A percentile compares a stretch with the other conserved stretches of the same genome.
Conservation (phyloP, 1,140 invertebrate genomes). For the Papilio glaucus region DNA sequence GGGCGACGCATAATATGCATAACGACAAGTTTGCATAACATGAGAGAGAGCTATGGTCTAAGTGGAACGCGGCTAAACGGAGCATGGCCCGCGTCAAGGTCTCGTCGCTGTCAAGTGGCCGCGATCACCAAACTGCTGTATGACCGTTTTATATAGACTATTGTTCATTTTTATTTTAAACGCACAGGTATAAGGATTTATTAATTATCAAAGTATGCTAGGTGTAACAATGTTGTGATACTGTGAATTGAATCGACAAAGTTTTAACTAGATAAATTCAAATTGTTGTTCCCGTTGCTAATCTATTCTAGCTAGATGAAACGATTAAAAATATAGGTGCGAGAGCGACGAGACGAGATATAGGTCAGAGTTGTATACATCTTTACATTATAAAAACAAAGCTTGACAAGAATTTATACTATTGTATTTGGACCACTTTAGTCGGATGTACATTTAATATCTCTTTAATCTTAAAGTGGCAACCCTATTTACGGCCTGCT, state of each 20-base stretch:
- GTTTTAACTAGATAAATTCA: not conserved
- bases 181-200: not conserved
- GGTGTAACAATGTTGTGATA: no score
- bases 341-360: no score
- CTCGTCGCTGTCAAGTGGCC: slow-evolving; percentile 45
- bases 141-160: not conserved
- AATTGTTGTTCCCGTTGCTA: not conserved
- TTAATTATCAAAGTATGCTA: not conserved
- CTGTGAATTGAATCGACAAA: not conserved
- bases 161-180: not conserved
- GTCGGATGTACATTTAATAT: not conserved
- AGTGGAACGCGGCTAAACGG: slow-evolving; percentile 74
- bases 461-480: not conserved
- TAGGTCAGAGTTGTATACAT: no score
- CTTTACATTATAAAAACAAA: not conserved
- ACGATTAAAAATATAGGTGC: no score
- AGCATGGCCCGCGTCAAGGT: slow-evolving; percentile 68
- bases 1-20: slow-evolving; percentile 77
- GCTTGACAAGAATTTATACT: not conserved
- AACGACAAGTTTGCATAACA: slow-evolving; percentile 80
- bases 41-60: slow-evolving; percentile 77
- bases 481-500: no score
- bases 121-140: slow-evolving; percentile 35
- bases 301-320: not conserved
- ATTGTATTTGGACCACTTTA: not conserved